These are phyloP conservation scores for Drosophila kanekoi DNA, from an alignment of 2,888 invertebrate genomes.

Conservation along the genomic window DNA sequence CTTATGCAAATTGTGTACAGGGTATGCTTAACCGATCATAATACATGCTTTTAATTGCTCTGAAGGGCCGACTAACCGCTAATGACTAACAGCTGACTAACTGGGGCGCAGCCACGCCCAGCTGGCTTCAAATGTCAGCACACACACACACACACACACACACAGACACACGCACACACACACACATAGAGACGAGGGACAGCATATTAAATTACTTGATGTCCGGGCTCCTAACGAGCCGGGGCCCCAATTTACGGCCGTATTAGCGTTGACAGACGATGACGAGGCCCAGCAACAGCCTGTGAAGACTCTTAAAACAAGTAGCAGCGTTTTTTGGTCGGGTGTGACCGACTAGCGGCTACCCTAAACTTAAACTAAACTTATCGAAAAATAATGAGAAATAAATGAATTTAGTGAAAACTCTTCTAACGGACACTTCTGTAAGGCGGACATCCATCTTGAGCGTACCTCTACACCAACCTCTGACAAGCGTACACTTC, in stretches of 20 bases:
- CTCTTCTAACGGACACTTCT: too few relatives aligned
- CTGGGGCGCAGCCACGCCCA: conserved; percentile 3
- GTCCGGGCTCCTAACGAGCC: conserved; percentile 58
- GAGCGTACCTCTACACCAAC: too few relatives aligned
- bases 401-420: too few relatives aligned
- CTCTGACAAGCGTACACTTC: too few relatives aligned
- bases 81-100: conserved; percentile 36
- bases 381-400: too few relatives aligned
- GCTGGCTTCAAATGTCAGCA: conserved; percentile 34
- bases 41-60: conserved; percentile 70
- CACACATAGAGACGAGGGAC: background rate
- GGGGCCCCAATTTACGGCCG: conserved; percentile 49
- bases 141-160: too few relatives aligned
- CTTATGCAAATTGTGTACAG: conserved; percentile 53
- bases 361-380: too few relatives aligned
- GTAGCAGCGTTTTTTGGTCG: too few relatives aligned
- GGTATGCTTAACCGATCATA: conserved; percentile 26
- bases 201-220: conserved; percentile 71
- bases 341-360: too few relatives aligned
- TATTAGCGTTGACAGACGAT: conserved; percentile 28
- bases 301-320: conserved; percentile 50
- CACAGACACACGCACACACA: too few relatives aligned
- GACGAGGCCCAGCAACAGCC: conserved; percentile 22
- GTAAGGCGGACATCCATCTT: too few relatives aligned
- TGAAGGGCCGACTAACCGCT: conserved; percentile 44